Base-by-base conservation (phyloP, 2,888 invertebrate species). In the Synergus itoensis region DNA sequence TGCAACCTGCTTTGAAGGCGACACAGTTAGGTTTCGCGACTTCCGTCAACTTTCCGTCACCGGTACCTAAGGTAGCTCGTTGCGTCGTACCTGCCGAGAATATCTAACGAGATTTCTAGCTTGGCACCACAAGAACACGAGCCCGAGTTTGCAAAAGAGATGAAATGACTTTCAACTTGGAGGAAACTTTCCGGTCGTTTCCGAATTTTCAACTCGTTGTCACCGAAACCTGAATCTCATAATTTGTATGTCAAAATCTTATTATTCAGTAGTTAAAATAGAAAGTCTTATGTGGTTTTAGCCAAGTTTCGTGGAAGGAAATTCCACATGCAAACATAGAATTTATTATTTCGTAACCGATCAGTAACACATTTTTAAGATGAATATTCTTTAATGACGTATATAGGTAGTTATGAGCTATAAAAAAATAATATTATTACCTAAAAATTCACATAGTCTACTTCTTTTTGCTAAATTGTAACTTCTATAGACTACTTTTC, bases 1-100 rank as follows among this genome's bases (percentile, higher is more conserved):
- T 65, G 64, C 14, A 65, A 65, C 28, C n/a, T 65, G 64, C 73
- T 45, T 73, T 73, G 45, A 53, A 69, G 73, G 73, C 18, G 67
- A 67, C 21, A 41, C 67, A 43, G 67, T 67, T 67, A 67, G 43
- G 45, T 64, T 65, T 67, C 67, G 41, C 67, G 43, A 45, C 67
- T 67, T 67, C 43, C 40, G 67, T 67, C 67, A 45, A 67, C 67
- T 67, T 67, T 67, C 67, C 41, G 41, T 40, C 43, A 21, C 12
- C 18, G 18, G 48, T 73, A 53, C 36, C 21, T 53, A 9, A 73
- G 28, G 73, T 73, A 73, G 14, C 73, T 73, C 73, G 73, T 73
- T 53, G 48, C 73, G 53, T 73, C 28, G 11, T 73, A 53, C 48
- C 73, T 73, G 53, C 36, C n/a, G n/a, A 48, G 73, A 73, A 73